Conservation (phyloP, 1,140 invertebrate genomes). For the Caenorhabditis remanei region DNA sequence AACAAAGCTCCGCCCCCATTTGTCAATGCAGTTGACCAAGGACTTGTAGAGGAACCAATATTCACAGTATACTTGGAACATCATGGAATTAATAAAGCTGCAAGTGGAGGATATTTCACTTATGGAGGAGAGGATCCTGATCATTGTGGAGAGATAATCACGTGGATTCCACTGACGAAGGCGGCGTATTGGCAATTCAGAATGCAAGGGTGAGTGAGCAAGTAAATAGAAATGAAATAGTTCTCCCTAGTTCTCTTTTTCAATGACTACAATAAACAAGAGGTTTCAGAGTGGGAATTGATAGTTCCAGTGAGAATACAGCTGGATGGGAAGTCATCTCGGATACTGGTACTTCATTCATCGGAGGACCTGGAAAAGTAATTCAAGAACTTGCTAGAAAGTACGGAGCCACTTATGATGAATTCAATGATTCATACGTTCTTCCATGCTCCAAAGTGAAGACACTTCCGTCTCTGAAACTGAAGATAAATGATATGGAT, state of each 20-base stretch:
- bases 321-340: slow-evolving; percentile 61
- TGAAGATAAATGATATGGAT: slow-evolving; percentile 34
- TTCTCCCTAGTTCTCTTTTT: not conserved
- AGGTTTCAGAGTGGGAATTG: slow-evolving; percentile 23
- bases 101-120: slow-evolving; percentile 63
- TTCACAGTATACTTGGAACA: slow-evolving; percentile 64
- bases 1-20: slow-evolving; percentile 58
- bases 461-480: slow-evolving; percentile 23
- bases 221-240: not conserved
- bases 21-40: slow-evolving; percentile 64
- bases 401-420: slow-evolving; percentile 11
- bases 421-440: slow-evolving; percentile 32
- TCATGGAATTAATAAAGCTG: slow-evolving; percentile 1
- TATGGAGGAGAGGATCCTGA: slow-evolving; percentile 61
- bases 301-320: not conserved
- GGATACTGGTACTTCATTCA: slow-evolving; percentile 64
- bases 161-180: slow-evolving; percentile 52
- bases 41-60: slow-evolving; percentile 60
- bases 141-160: slow-evolving; percentile 60
- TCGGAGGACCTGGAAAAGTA: slow-evolving; percentile 49
- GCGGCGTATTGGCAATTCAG: slow-evolving; percentile 62
- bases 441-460: slow-evolving; percentile 1
- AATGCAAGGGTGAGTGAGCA: slow-evolving; percentile 58
- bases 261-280: not conserved
- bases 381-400: slow-evolving; percentile 30